These are phyloP conservation scores for Morpho deidamia DNA, from an alignment of 2,888 invertebrate species.

Conservation along the genomic window DNA sequence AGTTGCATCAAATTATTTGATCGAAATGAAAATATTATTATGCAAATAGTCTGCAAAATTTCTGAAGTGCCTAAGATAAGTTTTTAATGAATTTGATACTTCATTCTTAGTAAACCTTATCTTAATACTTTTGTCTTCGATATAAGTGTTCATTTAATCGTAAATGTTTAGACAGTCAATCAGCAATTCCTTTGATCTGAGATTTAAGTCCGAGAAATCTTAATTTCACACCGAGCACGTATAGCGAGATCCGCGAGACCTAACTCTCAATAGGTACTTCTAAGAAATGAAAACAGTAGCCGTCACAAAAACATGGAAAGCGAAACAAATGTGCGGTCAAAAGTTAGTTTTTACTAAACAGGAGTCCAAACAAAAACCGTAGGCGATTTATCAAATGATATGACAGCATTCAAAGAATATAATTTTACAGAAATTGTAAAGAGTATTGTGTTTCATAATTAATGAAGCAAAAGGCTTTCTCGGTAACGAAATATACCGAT, in stretches of 20 bases:
- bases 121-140: too few species aligned
- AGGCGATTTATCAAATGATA: constrained; percentile 67
- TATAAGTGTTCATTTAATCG: constrained; percentile 8
- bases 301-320: constrained; percentile 21
- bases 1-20: too few species aligned
- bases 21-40: too few species aligned
- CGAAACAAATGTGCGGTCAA: constrained; percentile 23
- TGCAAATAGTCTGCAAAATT: too few species aligned
- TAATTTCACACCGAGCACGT: constrained; percentile 25
- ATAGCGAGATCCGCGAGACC: constrained; percentile 10
- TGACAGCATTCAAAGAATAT: constrained; percentile 67
- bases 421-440: constrained; percentile 70
- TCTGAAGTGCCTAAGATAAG: too few species aligned
- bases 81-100: too few species aligned
- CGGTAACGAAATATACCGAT: constrained; percentile 74
- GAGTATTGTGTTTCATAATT: constrained; percentile 77
- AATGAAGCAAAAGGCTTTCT: constrained; percentile 76
- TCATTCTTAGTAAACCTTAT: too few species aligned
- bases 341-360: constrained; percentile 39
- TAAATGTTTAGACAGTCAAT: constrained; percentile 18
- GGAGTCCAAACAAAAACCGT: constrained; percentile 38
- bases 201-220: constrained; percentile 16
- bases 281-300: constrained; percentile 28
- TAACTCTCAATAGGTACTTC: constrained; percentile 20
- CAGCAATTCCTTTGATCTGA: constrained; percentile 13